Conservation (phyloP, 2,888 invertebrate species). For the Agrilus biguttatus region DNA sequence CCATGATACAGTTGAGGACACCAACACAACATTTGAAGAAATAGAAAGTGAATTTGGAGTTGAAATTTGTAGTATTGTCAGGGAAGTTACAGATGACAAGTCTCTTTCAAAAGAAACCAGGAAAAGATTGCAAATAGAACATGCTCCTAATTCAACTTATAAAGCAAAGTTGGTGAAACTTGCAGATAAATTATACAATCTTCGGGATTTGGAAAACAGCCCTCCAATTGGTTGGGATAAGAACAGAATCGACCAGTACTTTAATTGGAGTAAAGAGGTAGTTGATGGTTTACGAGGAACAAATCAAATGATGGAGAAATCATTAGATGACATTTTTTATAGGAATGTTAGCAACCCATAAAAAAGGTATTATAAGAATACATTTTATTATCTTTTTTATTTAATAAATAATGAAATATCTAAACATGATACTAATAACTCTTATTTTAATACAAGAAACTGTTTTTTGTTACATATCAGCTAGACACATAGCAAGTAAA, state of each 20-base stretch:
- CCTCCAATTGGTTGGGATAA: conserved; percentile 45
- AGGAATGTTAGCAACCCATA: no score
- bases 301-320: conserved; percentile 40
- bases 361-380: no score
- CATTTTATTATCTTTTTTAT: no score
- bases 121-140: conserved; percentile 48
- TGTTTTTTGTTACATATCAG: no score
- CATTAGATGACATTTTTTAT: conserved; percentile 29
- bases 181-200: conserved; percentile 72
- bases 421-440: no score
- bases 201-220: conserved; percentile 48
- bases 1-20: conserved; percentile 78
- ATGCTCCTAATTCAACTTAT: conserved; percentile 37
- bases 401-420: no score
- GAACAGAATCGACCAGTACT: conserved; percentile 47
- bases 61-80: conserved; percentile 41
- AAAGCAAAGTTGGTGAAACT: conserved; percentile 63
- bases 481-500: no score
- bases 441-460: no score
- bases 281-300: conserved; percentile 49
- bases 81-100: conserved; percentile 64
- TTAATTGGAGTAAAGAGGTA: conserved; percentile 53
- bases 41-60: conserved; percentile 48
- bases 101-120: conserved; percentile 43
- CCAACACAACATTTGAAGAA: conserved; percentile 57